Conservation (phyloP, 1,140 invertebrate species). For the Triops cancriformis region DNA sequence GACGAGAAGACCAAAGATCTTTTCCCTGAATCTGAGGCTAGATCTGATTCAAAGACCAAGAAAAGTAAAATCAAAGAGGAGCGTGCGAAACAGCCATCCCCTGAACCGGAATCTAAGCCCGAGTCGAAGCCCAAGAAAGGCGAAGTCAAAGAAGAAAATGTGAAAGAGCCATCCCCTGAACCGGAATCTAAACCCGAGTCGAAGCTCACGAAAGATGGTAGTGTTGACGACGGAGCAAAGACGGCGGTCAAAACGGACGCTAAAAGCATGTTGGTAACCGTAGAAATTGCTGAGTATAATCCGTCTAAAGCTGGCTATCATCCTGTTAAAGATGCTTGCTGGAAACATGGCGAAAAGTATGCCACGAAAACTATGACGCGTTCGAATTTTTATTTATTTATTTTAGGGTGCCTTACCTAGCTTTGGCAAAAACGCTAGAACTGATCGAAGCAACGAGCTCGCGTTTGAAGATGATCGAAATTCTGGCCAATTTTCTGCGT, state of each 20-base stretch:
- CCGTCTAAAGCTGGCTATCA: constrained; percentile 71
- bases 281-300: constrained; percentile 51
- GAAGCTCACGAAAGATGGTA: no score
- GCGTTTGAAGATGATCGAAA: constrained; percentile 88
- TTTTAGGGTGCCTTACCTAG: constrained; percentile 71
- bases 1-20: neutral
- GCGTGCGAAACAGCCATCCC: neutral
- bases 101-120: constrained; percentile 23
- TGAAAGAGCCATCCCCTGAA: no score
- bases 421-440: constrained; percentile 81
- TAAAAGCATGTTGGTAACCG: constrained; percentile 31
- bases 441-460: constrained; percentile 81
- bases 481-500: constrained; percentile 85
- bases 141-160: no score
- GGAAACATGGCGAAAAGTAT: constrained; percentile 59
- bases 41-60: neutral
- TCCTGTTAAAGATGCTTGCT: constrained; percentile 81
- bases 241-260: constrained; percentile 26
- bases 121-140: neutral
- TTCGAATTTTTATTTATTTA: constrained; percentile 8
- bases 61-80: constrained; percentile 16
- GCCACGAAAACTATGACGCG: neutral
- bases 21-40: neutral
- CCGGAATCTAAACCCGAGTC: no score
- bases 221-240: neutral